These are phyloP conservation scores for Atrina japonica DNA, from an alignment of 2,888 invertebrate genomes.

Conservation along the genomic window DNA sequence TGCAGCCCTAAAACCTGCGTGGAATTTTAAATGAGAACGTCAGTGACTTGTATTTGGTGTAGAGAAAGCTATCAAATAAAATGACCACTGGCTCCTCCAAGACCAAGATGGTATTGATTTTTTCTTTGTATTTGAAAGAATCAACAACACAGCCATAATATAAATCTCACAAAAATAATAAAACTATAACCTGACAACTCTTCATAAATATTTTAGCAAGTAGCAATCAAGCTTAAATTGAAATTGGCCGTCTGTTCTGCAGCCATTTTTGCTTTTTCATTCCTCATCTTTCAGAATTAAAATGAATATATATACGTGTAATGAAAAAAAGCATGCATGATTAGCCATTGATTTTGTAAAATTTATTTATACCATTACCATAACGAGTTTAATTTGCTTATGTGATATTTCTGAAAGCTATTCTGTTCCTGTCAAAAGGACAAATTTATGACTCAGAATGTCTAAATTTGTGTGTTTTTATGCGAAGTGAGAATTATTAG, in stretches of 20 bases:
- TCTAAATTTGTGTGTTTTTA: too few relatives aligned
- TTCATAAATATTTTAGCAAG: conserved; percentile 33
- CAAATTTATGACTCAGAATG: too few relatives aligned
- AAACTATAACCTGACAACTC: conserved; percentile 28
- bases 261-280: too few relatives aligned
- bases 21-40: conserved; percentile 17
- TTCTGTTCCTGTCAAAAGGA: neutral
- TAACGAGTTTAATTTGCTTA: too few relatives aligned
- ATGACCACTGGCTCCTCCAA: conserved; percentile 37
- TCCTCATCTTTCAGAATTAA: too few relatives aligned
- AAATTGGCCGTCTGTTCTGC: too few relatives aligned
- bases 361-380: too few relatives aligned
- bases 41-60: conserved; percentile 17
- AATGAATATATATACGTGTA: too few relatives aligned
- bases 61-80: conserved; percentile 32
- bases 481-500: neutral
- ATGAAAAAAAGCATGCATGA: too few relatives aligned
- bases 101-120: conserved; percentile 29
- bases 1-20: conserved; percentile 13
- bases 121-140: conserved; percentile 29
- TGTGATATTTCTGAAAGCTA: too few relatives aligned
- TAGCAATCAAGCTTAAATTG: too few relatives aligned
- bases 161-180: conserved; percentile 36
- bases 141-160: conserved; percentile 26
- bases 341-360: too few relatives aligned